Conservation (phyloP, 1,140 invertebrate genomes). For the Drosophila pseudoananassae region DNA sequence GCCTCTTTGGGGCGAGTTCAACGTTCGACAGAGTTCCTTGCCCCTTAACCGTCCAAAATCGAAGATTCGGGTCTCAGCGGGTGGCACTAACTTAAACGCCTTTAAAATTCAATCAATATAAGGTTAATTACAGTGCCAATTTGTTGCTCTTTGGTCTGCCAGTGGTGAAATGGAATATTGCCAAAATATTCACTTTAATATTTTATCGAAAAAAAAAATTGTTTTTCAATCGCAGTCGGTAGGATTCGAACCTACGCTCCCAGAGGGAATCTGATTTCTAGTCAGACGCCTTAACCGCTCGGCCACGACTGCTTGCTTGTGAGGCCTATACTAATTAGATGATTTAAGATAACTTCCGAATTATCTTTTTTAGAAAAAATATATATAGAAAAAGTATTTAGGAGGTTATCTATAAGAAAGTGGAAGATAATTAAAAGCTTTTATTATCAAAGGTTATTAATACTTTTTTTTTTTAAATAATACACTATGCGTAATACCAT, state of each 20-base stretch:
- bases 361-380: neutral
- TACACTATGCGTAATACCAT: too few species aligned
- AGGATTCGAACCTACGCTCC: constrained; percentile 94
- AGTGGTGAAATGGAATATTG: neutral
- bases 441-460: neutral
- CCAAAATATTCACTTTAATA: neutral
- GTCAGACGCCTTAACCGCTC: constrained; percentile 94
- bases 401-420: neutral
- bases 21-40: constrained; percentile 47
- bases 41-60: constrained; percentile 15
- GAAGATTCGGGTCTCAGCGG: constrained; percentile 37
- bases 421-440: neutral
- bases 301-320: constrained; percentile 89
- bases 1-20: constrained; percentile 48
- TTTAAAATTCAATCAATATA: constrained; percentile 75
- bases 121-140: constrained; percentile 65
- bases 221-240: constrained; percentile 87
- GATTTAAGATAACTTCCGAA: neutral
- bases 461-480: neutral
- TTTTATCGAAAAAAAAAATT: neutral
- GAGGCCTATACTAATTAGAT: neutral
- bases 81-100: constrained; percentile 58
- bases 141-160: constrained; percentile 12
- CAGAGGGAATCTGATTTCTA: constrained; percentile 94
- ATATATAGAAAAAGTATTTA: neutral